These are phyloP conservation scores for Drosophila grimshawi DNA, from an alignment of 1,140 invertebrate species.

Conservation along the genomic window DNA sequence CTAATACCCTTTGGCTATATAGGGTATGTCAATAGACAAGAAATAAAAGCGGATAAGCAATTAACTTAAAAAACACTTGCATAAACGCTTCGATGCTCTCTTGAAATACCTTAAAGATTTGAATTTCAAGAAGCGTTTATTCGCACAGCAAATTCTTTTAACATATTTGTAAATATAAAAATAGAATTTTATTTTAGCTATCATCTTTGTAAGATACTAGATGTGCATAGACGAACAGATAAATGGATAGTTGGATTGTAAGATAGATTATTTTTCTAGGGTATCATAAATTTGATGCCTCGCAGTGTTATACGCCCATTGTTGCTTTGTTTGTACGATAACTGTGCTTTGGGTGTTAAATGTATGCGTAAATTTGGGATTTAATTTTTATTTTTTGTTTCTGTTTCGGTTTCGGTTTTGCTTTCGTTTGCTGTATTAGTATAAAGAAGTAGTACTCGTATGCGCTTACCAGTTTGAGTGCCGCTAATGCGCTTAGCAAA, in stretches of 20 bases:
- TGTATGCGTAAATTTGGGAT: slow-evolving; percentile 40
- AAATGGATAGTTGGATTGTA: neutral
- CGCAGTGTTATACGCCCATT: neutral
- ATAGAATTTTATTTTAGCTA: too few species aligned
- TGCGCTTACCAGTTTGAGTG: slow-evolving; percentile 36
- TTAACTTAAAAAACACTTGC: too few species aligned
- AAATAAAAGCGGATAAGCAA: too few species aligned
- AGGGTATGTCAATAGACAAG: too few species aligned
- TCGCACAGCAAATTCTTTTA: too few species aligned
- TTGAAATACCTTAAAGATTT: too few species aligned
- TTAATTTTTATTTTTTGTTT: slow-evolving; percentile 21
- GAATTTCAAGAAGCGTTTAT: too few species aligned
- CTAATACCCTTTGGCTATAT: too few species aligned
- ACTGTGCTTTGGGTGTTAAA: slow-evolving; percentile 51
- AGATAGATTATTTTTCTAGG: neutral
- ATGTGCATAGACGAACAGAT: neutral
- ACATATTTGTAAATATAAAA: too few species aligned
- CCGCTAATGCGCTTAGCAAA: slow-evolving; percentile 62
- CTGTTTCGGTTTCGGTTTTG: slow-evolving; percentile 13
- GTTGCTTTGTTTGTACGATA: slow-evolving; percentile 29
- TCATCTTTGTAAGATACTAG: neutral
- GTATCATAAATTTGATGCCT: neutral
- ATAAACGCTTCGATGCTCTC: too few species aligned
- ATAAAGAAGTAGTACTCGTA: neutral
- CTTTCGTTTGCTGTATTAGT: slow-evolving; percentile 41